Evolutionary conservation across 1,140 invertebrate genomes (phyloP).

Genomic region (Drosophila ercepeae): DNA sequence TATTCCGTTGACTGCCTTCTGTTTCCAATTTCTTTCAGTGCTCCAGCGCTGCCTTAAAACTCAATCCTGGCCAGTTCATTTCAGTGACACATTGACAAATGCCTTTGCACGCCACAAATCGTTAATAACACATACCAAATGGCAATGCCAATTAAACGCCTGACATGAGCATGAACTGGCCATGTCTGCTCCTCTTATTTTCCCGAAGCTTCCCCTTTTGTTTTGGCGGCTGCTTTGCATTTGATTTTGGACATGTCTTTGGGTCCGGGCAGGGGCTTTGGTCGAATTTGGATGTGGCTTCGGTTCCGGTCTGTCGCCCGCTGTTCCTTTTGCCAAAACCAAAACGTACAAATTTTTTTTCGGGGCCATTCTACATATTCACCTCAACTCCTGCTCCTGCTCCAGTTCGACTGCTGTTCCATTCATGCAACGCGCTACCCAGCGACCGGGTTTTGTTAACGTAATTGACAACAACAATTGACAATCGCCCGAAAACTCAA

Average conservation of each 20-base stretch:
- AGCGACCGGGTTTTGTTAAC: slow-evolving; percentile 69
- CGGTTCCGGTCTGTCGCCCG: slow-evolving; percentile 40
- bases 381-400: slow-evolving; percentile 1
- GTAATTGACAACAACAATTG: slow-evolving; percentile 79
- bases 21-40: not conserved
- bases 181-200: not conserved
- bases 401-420: slow-evolving; percentile 18
- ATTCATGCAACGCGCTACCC: slow-evolving; percentile 30
- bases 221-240: slow-evolving; percentile 65
- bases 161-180: slow-evolving; percentile 46
- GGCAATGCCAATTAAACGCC: slow-evolving; percentile 69
- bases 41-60: too few species aligned
- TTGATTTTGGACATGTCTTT: slow-evolving; percentile 55
- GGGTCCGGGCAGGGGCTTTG: slow-evolving; percentile 16
- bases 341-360: slow-evolving; percentile 70
- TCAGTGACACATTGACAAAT: slow-evolving; percentile 76
- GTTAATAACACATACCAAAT: slow-evolving; percentile 70
- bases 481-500: slow-evolving; percentile 59
- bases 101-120: slow-evolving; percentile 72
- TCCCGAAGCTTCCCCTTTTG: slow-evolving; percentile 48
- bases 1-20: too few species aligned
- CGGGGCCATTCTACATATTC: slow-evolving; percentile 17
- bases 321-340: slow-evolving; percentile 13
- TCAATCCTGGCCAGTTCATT: slow-evolving; percentile 51
- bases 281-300: slow-evolving; percentile 14